Percentiles rank a stretch among this genome's conserved stretches.
Evolutionary conservation across 2,797 vertebrate genomes (phyloP).

Genomic region (Alauda arvensis): DNA sequence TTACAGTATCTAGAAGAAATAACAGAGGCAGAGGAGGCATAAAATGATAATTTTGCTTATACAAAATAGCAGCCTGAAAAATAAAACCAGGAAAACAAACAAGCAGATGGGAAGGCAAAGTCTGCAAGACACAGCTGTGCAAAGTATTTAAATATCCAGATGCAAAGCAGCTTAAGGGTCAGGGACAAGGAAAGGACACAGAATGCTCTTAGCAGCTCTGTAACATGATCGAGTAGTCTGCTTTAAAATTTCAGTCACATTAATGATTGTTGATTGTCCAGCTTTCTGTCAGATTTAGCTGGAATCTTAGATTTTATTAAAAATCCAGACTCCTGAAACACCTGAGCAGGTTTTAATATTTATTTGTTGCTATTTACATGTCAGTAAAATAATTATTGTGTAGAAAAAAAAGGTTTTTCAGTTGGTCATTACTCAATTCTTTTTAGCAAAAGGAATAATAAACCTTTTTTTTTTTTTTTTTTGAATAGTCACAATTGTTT

Average conservation of each 20-base stretch:
- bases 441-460: background rate
- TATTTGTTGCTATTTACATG: background rate
- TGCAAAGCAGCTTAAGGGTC: conserved; percentile 61
- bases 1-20: conserved; percentile 62
- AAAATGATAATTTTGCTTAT: conserved; percentile 77
- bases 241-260: conserved; percentile 11
- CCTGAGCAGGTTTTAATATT: background rate
- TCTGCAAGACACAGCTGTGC: conserved; percentile 71
- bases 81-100: conserved; percentile 74
- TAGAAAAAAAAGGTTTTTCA: background rate
- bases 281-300: background rate
- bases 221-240: background rate
- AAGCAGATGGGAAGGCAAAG: conserved; percentile 72
- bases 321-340: background rate
- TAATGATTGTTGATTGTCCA: background rate
- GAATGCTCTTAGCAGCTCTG: conserved; percentile 14
- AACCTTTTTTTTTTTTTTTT: background rate
- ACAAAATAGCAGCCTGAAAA: conserved; percentile 75
- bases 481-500: background rate
- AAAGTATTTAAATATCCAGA: conserved; percentile 70
- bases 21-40: conserved; percentile 51
- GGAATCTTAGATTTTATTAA: background rate
- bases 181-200: conserved; percentile 32
- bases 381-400: background rate
- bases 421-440: background rate